Evolutionary conservation across 1,140 invertebrate species (phyloP).

Genomic region (Ceratina japonica): DNA sequence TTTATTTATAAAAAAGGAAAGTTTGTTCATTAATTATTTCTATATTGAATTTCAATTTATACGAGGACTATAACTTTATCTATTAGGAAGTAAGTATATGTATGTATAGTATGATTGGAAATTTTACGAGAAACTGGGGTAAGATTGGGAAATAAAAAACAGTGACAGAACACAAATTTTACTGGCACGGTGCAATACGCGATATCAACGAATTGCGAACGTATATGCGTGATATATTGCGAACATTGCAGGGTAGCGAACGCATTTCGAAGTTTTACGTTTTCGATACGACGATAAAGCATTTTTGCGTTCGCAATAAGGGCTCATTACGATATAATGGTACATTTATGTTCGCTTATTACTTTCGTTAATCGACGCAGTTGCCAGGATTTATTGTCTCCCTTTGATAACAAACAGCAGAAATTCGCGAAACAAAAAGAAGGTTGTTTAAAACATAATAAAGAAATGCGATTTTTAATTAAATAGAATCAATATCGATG

Average conservation of each 20-base stretch:
- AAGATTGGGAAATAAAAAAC: background rate
- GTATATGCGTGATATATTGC: background rate
- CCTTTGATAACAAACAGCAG: too few relatives aligned
- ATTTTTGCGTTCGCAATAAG: background rate
- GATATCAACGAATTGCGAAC: background rate
- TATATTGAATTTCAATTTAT: too few relatives aligned
- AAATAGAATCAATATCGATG: too few relatives aligned
- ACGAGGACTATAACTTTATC: too few relatives aligned
- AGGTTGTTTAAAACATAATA: background rate
- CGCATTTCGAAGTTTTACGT: background rate
- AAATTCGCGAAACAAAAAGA: background rate
- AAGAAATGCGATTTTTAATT: too few relatives aligned
- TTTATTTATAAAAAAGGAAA: too few relatives aligned
- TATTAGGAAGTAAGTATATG: too few relatives aligned
- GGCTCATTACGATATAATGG: background rate
- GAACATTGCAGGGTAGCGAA: background rate
- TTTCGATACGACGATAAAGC: background rate
- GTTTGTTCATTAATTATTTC: too few relatives aligned
- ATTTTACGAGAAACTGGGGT: background rate
- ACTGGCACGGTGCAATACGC: background rate
- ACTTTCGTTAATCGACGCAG: background rate
- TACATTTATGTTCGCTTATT: conserved; percentile 5
- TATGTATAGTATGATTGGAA: background rate
- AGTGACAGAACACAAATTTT: background rate
- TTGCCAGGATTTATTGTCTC: background rate